Base-by-base conservation (phyloP, 1,140 invertebrate species). In the Pogonomyrmex barbatus region DNA sequence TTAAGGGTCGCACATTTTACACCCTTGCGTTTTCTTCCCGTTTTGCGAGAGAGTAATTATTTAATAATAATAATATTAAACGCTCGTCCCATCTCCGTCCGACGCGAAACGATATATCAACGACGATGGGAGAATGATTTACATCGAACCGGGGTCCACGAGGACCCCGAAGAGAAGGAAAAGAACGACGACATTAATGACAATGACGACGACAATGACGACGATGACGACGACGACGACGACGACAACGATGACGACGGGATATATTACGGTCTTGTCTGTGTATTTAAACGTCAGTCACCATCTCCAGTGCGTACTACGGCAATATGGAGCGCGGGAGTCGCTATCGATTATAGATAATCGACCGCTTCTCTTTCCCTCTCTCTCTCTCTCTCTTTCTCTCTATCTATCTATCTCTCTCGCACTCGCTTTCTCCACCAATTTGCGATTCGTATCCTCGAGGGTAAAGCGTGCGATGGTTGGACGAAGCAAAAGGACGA, bases 311-410 rank as follows among this genome's bases (percentile, higher is more conserved):
- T 71, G 85, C 77, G 88, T 85, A 89, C 87, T 79, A 79, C 82
- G 87, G 81, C 88, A 60, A 89, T 89, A 89, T 56, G 47, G 83
- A 87, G 70, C 88, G 83, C 78, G 42, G 87, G 83, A 85, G 89
- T 85, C 85, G 60, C 88, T 89, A 91, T 91, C 90, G 90, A 91
- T 91, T 91, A 90, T 90, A 90, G 90, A 91, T 91, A 91, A 90
- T 92, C 90, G 90, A 91, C 85, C 90, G 88, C 86, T 85, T 68
- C 33, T 36, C 63, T 56, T 30, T 65, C 77, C 85, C 90, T 82
- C 33, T 36, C 36, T 77, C 56, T 77, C 42, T 60, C 56, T 76
- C 39, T 17, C 54, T 30, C 39, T 45, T 39, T 58, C 73, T 30
- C 54, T 47, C 17, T 14, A 4, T 54, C 36, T 79, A 52, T 33